phyloP scores from a whole-genome alignment of 2,888 invertebrate species.

The Lepidocyrtoides sp. region DNA sequence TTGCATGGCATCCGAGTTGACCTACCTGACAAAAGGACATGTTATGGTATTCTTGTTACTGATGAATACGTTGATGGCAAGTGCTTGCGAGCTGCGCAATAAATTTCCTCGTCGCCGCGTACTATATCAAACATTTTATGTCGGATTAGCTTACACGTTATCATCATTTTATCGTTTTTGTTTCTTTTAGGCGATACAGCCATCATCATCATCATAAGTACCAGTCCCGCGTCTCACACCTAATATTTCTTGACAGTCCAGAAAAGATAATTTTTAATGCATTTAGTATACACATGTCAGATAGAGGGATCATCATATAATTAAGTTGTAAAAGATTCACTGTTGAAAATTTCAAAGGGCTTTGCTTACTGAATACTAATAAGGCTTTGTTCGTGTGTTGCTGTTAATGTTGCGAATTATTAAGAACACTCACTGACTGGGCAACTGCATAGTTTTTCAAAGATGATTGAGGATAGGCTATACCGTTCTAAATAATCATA shows the following conservation, averaged over 20 bases:
- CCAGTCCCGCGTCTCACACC: slow-evolving; percentile 49
- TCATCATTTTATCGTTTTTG: neutral
- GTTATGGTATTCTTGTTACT: slow-evolving; percentile 51
- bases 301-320: slow-evolving; percentile 37
- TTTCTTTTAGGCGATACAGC: neutral
- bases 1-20: slow-evolving; percentile 62
- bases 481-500: slow-evolving; percentile 29
- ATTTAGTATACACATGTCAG: neutral
- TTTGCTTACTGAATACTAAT: slow-evolving; percentile 60
- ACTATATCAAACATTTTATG: slow-evolving; percentile 8
- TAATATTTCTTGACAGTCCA: slow-evolving; percentile 49
- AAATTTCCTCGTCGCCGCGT: slow-evolving; percentile 19
- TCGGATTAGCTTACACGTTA: slow-evolving; percentile 13
- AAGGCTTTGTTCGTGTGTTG: slow-evolving; percentile 12
- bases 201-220: neutral
- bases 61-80: neutral
- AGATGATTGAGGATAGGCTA: slow-evolving; percentile 15
- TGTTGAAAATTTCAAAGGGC: slow-evolving; percentile 16
- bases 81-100: neutral
- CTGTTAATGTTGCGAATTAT: neutral
- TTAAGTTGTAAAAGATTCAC: slow-evolving; percentile 71
- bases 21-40: slow-evolving; percentile 63
- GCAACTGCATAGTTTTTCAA: too few relatives aligned
- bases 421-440: too few relatives aligned
- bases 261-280: neutral